Percentiles rank a stretch among this genome's conserved stretches.
phyloP scores from a whole-genome alignment of 2,888 invertebrate genomes.

The Craniophora ligustri region DNA sequence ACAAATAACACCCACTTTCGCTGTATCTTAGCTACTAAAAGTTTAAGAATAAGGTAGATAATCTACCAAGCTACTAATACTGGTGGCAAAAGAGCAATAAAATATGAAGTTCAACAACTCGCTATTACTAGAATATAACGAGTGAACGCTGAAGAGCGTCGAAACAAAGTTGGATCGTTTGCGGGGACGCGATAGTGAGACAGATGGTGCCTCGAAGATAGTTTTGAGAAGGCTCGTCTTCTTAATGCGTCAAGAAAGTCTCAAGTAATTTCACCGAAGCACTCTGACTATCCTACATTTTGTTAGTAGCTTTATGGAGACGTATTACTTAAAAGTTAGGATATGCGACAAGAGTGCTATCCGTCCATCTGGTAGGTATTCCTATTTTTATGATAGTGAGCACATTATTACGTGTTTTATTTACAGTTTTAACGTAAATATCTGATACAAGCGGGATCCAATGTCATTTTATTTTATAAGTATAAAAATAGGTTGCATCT shows the following conservation, averaged over 20 bases:
- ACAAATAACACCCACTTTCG: too few relatives aligned
- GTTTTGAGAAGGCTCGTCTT: conserved; percentile 64
- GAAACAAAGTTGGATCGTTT: conserved; percentile 74
- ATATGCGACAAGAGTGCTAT: conserved; percentile 16
- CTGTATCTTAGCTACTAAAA: too few relatives aligned
- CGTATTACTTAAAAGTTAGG: conserved; percentile 41
- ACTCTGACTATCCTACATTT: conserved; percentile 44
- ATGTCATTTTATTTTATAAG: too few relatives aligned
- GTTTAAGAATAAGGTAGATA: too few relatives aligned
- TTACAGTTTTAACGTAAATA: too few relatives aligned
- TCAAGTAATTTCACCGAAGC: conserved; percentile 61
- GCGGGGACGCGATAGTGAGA: conserved; percentile 65
- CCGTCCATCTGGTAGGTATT: background rate
- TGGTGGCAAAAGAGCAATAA: conserved; percentile 35
- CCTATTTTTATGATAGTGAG: background rate
- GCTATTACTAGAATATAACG: conserved; percentile 61
- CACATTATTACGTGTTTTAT: background rate
- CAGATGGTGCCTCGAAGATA: conserved; percentile 72
- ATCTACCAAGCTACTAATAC: background rate
- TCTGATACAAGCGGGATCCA: too few relatives aligned
- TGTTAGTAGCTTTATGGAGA: conserved; percentile 37
- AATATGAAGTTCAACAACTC: conserved; percentile 50
- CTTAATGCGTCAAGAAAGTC: conserved; percentile 69
- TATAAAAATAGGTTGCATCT: too few relatives aligned
- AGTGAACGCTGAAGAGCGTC: conserved; percentile 54